Percentiles rank a stretch among this genome's conserved stretches.
phyloP scores from a whole-genome alignment of 2,888 invertebrate genomes.

The Caenorhabditis sulstoni region DNA sequence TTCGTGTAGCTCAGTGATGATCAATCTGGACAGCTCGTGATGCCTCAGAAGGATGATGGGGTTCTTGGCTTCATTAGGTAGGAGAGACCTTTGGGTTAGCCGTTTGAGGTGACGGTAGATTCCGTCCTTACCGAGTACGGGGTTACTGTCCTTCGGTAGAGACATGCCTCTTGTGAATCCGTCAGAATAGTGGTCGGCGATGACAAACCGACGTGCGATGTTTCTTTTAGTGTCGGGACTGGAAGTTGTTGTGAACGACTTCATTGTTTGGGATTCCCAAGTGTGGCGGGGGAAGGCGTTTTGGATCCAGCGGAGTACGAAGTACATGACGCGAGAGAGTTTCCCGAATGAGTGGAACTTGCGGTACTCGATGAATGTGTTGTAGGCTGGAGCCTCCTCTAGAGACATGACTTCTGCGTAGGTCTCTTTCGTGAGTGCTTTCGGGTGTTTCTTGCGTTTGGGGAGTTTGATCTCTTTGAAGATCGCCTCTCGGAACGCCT shows the following conservation, averaged over 20 bases:
- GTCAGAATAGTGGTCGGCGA: not conserved
- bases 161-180: not conserved
- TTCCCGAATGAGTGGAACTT: no score
- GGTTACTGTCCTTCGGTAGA: not conserved
- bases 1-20: conserved; percentile 7
- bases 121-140: not conserved
- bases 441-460: not conserved
- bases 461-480: not conserved
- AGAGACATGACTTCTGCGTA: no score
- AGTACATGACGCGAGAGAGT: no score
- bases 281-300: not conserved
- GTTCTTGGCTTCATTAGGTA: not conserved
- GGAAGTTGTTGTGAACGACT: not conserved
- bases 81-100: no score
- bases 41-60: conserved; percentile 77
- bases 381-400: no score
- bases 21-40: not conserved
- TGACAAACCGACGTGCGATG: not conserved
- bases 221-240: no score
- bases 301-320: no score
- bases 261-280: not conserved
- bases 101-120: not conserved
- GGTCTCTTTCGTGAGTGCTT: no score
- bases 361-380: no score
- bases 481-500: no score